Evolutionary conservation across 2,113 vertebrate genomes (phyloP).

Genomic region (Symphodus melops): DNA sequence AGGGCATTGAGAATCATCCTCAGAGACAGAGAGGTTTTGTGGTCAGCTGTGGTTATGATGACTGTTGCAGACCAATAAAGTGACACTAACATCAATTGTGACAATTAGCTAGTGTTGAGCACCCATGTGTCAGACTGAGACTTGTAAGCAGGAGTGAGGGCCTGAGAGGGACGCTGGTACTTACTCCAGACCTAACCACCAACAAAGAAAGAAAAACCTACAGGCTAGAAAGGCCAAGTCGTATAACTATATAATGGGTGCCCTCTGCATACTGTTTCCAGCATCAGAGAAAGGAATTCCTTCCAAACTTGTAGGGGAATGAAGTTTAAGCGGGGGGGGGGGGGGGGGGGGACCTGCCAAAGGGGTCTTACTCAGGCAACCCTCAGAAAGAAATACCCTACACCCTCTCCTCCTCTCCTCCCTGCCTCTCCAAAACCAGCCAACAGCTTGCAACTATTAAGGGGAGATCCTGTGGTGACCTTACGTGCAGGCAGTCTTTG

Average conservation of each 20-base stretch:
- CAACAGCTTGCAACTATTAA: slow-evolving; percentile 86
- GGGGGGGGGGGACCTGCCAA: slow-evolving; percentile 31
- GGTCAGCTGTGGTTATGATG: slow-evolving; percentile 55
- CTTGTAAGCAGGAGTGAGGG: slow-evolving; percentile 48
- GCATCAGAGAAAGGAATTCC: slow-evolving; percentile 71
- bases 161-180: slow-evolving; percentile 42
- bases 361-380: slow-evolving; percentile 60
- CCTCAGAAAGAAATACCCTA: slow-evolving; percentile 62
- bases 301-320: slow-evolving; percentile 47
- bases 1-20: slow-evolving; percentile 12
- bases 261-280: slow-evolving; percentile 58
- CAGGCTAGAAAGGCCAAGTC: slow-evolving; percentile 60
- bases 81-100: slow-evolving; percentile 65
- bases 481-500: slow-evolving; percentile 80
- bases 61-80: slow-evolving; percentile 54
- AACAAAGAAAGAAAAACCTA: slow-evolving; percentile 68
- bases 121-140: slow-evolving; percentile 51
- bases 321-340: not conserved
- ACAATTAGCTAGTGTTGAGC: slow-evolving; percentile 58
- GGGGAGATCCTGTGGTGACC: slow-evolving; percentile 81
- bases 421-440: slow-evolving; percentile 71
- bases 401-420: slow-evolving; percentile 56
- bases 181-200: slow-evolving; percentile 42
- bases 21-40: slow-evolving; percentile 29
- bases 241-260: slow-evolving; percentile 66